Evolutionary conservation across 2,888 invertebrate species (phyloP).

Genomic region (Macaria notata): DNA sequence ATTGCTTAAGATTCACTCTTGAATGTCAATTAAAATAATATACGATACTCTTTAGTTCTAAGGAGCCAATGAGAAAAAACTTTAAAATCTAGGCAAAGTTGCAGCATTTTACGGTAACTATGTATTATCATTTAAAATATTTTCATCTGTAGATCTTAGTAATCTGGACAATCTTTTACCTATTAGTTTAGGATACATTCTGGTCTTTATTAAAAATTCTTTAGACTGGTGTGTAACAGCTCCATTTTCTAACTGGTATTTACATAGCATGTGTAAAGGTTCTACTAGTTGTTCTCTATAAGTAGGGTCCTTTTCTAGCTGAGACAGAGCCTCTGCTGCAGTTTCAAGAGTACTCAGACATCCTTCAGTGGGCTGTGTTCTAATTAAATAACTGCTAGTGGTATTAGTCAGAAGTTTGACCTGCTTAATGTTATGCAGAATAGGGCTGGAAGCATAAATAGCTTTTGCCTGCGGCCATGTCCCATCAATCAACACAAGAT

Average conservation of each 20-base stretch:
- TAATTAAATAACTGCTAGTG: constrained; percentile 93
- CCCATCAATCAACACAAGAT: constrained; percentile 93
- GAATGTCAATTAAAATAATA: too few relatives aligned
- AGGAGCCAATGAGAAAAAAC: too few relatives aligned
- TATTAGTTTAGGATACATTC: constrained; percentile 89
- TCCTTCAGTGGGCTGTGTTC: constrained; percentile 96
- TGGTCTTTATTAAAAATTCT: constrained; percentile 91
- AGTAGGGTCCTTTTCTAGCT: constrained; percentile 86
- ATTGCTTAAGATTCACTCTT: too few relatives aligned
- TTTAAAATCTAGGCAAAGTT: too few relatives aligned
- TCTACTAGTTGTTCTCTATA: constrained; percentile 86
- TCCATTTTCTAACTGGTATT: constrained; percentile 94
- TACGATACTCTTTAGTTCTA: too few relatives aligned
- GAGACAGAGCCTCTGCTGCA: constrained; percentile 89
- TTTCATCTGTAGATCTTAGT: constrained; percentile 62
- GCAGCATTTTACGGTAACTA: too few relatives aligned
- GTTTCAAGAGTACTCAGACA: constrained; percentile 95
- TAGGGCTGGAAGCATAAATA: constrained; percentile 91
- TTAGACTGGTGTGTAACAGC: constrained; percentile 97
- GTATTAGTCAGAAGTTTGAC: constrained; percentile 89
- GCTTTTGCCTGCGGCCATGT: constrained; percentile 98
- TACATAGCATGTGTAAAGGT: constrained; percentile 92
- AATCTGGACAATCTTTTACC: constrained; percentile 86
- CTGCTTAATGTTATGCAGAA: constrained; percentile 88
- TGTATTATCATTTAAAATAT: constrained; percentile 22